A percentile compares a stretch with the other conserved stretches of the same genome.
Evolutionary conservation across 2,888 invertebrate genomes (phyloP).

Genomic region (Rhingia campestris): DNA sequence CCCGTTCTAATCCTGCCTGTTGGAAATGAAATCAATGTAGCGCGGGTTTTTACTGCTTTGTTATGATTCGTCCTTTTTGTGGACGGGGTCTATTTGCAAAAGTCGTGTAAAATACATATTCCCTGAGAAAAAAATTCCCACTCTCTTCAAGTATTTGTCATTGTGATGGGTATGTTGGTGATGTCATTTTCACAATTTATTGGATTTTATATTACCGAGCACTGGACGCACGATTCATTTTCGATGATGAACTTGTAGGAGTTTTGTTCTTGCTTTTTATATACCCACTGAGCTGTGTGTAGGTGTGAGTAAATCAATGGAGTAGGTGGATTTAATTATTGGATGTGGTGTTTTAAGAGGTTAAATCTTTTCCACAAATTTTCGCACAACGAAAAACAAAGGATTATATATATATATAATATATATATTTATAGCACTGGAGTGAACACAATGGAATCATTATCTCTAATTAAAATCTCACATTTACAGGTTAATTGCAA

Average conservation of each 20-base stretch:
- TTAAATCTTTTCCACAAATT: not conserved
- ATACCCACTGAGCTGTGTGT: not conserved
- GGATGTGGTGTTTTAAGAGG: not conserved
- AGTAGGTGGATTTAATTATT: conserved; percentile 16
- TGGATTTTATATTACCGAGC: conserved; percentile 36
- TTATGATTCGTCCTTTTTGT: conserved; percentile 34
- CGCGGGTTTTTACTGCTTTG: conserved; percentile 44
- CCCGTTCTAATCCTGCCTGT: not conserved
- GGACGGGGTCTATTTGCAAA: not conserved
- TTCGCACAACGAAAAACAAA: not conserved
- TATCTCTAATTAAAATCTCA: conserved; percentile 46
- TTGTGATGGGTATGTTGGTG: conserved; percentile 16
- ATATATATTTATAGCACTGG: not conserved
- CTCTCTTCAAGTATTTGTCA: conserved; percentile 28
- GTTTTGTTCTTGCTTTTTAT: not conserved
- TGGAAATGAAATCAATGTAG: conserved; percentile 57
- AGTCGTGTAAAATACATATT: conserved; percentile 42
- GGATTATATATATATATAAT: not conserved
- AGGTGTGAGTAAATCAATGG: conserved; percentile 29
- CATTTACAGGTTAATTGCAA: not conserved
- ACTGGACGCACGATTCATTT: conserved; percentile 24
- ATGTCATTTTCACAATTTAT: conserved; percentile 46
- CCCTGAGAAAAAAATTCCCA: conserved; percentile 21
- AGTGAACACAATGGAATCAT: not conserved
- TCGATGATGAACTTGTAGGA: conserved; percentile 1